A percentile compares a stretch with the other conserved stretches of the same genome.
Conservation (phyloP, 2,797 vertebrate species). For the Pipistrellus kuhlii region DNA sequence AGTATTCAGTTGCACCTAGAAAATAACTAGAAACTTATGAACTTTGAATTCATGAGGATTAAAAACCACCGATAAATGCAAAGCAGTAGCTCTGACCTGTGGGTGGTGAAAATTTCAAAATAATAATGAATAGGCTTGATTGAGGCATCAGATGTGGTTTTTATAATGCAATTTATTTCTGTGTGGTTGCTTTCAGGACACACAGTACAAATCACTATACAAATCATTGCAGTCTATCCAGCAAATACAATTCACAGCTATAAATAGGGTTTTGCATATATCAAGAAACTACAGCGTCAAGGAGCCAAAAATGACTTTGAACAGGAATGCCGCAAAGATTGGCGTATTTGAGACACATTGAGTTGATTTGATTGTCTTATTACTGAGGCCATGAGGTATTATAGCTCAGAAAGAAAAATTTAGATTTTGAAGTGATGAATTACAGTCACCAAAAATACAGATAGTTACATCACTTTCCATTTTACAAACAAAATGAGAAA, state of each 20-base stretch:
- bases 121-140: conserved; percentile 56
- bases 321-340: conserved; percentile 46
- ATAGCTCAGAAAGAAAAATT: conserved; percentile 45
- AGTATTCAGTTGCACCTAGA: conserved; percentile 3
- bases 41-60: not conserved
- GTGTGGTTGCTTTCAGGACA: conserved; percentile 58
- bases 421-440: conserved; percentile 59
- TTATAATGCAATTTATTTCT: conserved; percentile 68
- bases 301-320: conserved; percentile 58
- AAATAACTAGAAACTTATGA: conserved; percentile 53
- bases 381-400: conserved; percentile 52
- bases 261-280: conserved; percentile 63
- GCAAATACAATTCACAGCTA: conserved; percentile 53
- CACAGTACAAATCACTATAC: conserved; percentile 58
- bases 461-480: conserved; percentile 29
- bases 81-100: conserved; percentile 47
- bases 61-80: conserved; percentile 28
- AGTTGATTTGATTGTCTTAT: conserved; percentile 65
- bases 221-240: conserved; percentile 64
- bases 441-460: conserved; percentile 57
- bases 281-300: conserved; percentile 53
- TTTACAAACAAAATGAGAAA: conserved; percentile 60
- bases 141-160: conserved; percentile 55
- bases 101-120: conserved; percentile 44
- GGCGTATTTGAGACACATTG: conserved; percentile 30